These are phyloP conservation scores for Hirundichthys speculiger DNA, from an alignment of 2,113 vertebrate genomes.

Conservation along the genomic window DNA sequence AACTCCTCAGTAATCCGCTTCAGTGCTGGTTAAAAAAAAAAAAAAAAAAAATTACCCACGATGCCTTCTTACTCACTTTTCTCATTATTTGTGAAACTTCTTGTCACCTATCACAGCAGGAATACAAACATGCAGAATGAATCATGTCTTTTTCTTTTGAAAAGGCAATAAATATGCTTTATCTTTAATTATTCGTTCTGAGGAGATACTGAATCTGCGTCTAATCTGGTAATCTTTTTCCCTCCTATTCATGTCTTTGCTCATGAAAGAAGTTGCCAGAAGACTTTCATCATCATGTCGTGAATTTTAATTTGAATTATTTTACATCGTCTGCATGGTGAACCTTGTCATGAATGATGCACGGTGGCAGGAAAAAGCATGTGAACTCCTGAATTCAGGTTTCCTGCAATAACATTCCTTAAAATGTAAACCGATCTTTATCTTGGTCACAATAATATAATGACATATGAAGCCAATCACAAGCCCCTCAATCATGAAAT, in stretches of 20 bases:
- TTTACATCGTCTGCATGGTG: too few species aligned
- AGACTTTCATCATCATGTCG: too few species aligned
- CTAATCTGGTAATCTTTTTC: constrained; percentile 6
- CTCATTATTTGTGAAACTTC: constrained; percentile 37
- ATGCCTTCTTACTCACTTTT: constrained; percentile 24
- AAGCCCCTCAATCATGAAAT: too few species aligned
- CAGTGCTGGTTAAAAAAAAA: constrained; percentile 20
- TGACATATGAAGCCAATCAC: too few species aligned
- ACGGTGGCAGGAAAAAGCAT: too few species aligned
- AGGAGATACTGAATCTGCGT: constrained; percentile 3
- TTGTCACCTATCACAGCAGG: constrained; percentile 32
- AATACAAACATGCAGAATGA: constrained; percentile 62
- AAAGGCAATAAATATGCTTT: constrained; percentile 36
- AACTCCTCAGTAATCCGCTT: constrained; percentile 21
- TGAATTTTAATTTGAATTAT: too few species aligned
- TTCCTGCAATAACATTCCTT: too few species aligned
- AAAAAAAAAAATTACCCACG: constrained; percentile 34
- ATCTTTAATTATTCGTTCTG: constrained; percentile 26
- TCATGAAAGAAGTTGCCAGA: neutral
- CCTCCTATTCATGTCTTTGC: neutral
- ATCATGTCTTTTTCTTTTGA: constrained; percentile 25
- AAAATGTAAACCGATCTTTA: too few species aligned
- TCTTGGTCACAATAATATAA: too few species aligned
- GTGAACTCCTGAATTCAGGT: too few species aligned
- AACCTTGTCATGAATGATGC: too few species aligned